A percentile compares a stretch with the other conserved stretches of the same genome.
phyloP scores from a whole-genome alignment of 2,888 invertebrate species.

The Chloroclysta siterata region DNA sequence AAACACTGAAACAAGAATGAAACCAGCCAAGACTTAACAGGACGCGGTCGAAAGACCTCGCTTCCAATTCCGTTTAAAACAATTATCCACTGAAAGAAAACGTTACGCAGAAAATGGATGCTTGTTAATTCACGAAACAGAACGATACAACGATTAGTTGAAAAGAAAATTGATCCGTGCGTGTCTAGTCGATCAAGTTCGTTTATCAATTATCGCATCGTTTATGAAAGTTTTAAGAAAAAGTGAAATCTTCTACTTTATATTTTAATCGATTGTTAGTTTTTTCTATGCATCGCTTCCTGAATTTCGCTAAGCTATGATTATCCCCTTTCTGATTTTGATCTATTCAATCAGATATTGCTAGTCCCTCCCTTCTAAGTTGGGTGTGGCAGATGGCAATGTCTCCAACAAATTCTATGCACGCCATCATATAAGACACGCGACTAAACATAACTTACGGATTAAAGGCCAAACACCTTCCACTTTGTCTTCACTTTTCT shows the following conservation, averaged over 20 bases:
- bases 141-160: conserved; percentile 41
- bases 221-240: conserved; percentile 34
- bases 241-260: conserved; percentile 28
- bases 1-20: not conserved
- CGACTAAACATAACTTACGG: not conserved
- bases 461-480: not conserved
- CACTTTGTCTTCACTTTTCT: not conserved
- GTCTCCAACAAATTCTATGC: not conserved
- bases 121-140: conserved; percentile 5
- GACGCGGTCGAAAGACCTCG: not conserved
- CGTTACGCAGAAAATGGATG: not conserved
- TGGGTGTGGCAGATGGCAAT: not conserved
- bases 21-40: not conserved
- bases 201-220: conserved; percentile 21
- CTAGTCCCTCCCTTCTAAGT: not conserved
- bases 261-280: conserved; percentile 25
- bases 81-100: conserved; percentile 9
- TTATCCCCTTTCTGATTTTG: not conserved
- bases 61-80: conserved; percentile 2
- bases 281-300: conserved; percentile 21
- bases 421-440: not conserved
- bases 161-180: conserved; percentile 52
- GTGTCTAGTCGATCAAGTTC: conserved; percentile 45
- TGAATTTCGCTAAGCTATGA: not conserved
- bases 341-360: conserved; percentile 1